Conservation (phyloP, 2,888 invertebrate species). For the Oithona nana region DNA sequence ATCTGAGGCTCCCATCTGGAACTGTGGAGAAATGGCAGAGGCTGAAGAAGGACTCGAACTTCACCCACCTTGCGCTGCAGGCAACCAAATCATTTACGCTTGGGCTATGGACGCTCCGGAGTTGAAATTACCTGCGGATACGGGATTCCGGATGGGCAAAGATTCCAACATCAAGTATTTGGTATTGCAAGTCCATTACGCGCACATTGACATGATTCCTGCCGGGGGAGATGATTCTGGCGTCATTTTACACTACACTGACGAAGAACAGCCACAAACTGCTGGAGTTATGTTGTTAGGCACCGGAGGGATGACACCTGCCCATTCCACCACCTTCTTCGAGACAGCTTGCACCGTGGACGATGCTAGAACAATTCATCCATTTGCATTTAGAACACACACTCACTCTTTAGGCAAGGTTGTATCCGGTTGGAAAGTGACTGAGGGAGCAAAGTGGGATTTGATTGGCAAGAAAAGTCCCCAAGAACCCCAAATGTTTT, state of each 20-base stretch:
- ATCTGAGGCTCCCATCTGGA: conserved; percentile 34
- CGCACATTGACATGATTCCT: conserved; percentile 38
- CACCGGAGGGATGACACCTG: conserved; percentile 58
- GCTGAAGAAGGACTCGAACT: conserved; percentile 33
- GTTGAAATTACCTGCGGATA: conserved; percentile 56
- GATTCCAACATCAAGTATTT: conserved; percentile 64
- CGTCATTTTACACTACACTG: conserved; percentile 55
- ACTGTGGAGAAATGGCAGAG: conserved; percentile 75
- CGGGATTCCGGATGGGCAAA: conserved; percentile 78
- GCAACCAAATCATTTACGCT: conserved; percentile 59
- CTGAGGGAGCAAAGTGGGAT: conserved; percentile 46
- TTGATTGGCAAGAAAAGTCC: conserved; percentile 70
- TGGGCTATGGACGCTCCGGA: conserved; percentile 83
- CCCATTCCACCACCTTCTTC: conserved; percentile 54
- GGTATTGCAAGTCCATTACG: conserved; percentile 83
- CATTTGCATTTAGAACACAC: conserved; percentile 86
- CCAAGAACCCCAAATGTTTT: conserved; percentile 82
- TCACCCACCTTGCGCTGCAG: conserved; percentile 31
- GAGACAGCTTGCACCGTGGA: conserved; percentile 66
- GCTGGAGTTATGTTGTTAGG: conserved; percentile 82
- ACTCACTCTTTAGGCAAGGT: conserved; percentile 67
- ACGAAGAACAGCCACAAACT: conserved; percentile 49
- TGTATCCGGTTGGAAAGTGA: conserved; percentile 61
- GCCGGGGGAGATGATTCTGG: conserved; percentile 55
- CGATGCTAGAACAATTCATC: conserved; percentile 66